Base-by-base conservation (phyloP, 2,113 vertebrate species). In the Perognathus longimembris region DNA sequence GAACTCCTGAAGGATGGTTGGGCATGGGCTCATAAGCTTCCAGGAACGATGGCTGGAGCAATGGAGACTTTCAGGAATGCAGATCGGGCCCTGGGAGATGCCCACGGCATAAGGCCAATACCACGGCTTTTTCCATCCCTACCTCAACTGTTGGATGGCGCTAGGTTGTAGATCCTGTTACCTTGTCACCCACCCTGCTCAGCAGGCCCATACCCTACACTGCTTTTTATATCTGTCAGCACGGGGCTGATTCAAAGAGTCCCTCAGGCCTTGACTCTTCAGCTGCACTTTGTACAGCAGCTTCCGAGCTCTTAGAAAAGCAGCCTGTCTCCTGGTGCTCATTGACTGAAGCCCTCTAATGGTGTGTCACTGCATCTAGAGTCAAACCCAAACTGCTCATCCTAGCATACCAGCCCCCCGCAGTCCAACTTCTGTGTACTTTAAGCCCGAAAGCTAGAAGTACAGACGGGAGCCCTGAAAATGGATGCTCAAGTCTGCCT, bases 401-500 rank as follows among this genome's bases (percentile, higher is more conserved):
- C 34, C 77, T 38, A 21, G 69, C 28, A 59, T n/a, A 26, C 1
- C 18, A 45, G 82, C 17, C 24, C 24, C 3, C 76, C 1, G 21
- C 40, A 21, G 22, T 20, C 40, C 32, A 15, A 40, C 1, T 6
- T 21, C 30, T n/a, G 24, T 0, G 0, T 6, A 36, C 21, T 11
- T 85, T 34, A 42, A 26, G 50, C 26, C 81, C 14, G 71, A 50
- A 3, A 77, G 34, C 17, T 18, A 1, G 32, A 20, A 36, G 30
- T 28, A 42, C 34, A 26, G 30, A 40, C 7, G 6, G 12, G 26
- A 59, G 30, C 15, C 75, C n/a, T 21, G 15, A 5, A 32, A 70
- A 14, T 3, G 4, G 63, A 61, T 1, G 2, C 5, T 30, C 34
- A 32, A 22, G 7, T 1, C 80, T 59, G 38, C 38, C 14, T n/a